phyloP scores from a whole-genome alignment of 2,113 vertebrate genomes.

The Trematomus loennbergii region DNA sequence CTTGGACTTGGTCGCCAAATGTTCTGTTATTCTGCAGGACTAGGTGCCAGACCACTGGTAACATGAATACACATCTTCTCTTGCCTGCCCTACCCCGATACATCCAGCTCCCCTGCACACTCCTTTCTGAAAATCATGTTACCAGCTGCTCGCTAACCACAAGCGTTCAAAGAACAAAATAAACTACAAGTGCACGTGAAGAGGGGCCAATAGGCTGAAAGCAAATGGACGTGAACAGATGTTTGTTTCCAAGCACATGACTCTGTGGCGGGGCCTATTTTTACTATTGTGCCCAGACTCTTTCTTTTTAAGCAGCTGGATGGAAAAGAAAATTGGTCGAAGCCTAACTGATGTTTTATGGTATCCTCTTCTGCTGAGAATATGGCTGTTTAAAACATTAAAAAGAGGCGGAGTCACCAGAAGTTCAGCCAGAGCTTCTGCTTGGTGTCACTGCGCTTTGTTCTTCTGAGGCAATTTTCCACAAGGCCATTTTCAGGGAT shows the following conservation, averaged over 20 bases:
- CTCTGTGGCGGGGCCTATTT: slow-evolving; percentile 83
- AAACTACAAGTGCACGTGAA: slow-evolving; percentile 77
- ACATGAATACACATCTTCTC: slow-evolving; percentile 69
- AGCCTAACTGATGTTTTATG: slow-evolving; percentile 84
- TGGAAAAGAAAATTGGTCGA: slow-evolving; percentile 82
- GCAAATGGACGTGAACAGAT: slow-evolving; percentile 81
- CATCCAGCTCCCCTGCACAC: slow-evolving; percentile 65
- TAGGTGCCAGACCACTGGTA: slow-evolving; percentile 68
- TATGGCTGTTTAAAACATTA: slow-evolving; percentile 82
- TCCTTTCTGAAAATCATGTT: slow-evolving; percentile 76
- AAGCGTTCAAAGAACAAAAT: slow-evolving; percentile 82
- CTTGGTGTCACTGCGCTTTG: slow-evolving; percentile 61
- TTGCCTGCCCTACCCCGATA: slow-evolving; percentile 58
- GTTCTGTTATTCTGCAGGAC: slow-evolving; percentile 58
- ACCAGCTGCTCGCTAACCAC: slow-evolving; percentile 80
- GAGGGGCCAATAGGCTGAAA: slow-evolving; percentile 69
- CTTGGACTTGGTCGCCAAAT: slow-evolving; percentile 49
- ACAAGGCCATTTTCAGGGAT: slow-evolving; percentile 45
- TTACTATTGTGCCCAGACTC: slow-evolving; percentile 83
- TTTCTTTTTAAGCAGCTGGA: slow-evolving; percentile 81
- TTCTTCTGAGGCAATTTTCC: slow-evolving; percentile 56
- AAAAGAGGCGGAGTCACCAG: slow-evolving; percentile 78
- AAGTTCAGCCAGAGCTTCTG: slow-evolving; percentile 53
- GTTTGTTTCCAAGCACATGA: slow-evolving; percentile 84
- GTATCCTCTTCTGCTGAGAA: slow-evolving; percentile 81